phyloP scores from a whole-genome alignment of 2,888 invertebrate species.

The Netelia virgata region DNA sequence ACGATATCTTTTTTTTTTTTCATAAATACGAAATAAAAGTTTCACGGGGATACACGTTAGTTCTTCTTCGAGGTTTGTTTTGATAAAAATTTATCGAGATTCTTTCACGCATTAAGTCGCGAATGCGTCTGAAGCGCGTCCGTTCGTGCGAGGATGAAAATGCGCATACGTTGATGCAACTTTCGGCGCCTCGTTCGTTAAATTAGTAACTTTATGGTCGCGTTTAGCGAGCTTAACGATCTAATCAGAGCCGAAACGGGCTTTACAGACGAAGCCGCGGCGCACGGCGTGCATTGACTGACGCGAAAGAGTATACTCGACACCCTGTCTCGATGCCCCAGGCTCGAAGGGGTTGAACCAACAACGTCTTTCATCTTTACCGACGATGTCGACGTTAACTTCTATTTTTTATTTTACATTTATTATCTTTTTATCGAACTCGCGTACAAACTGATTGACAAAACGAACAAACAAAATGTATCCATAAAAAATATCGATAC shows the following conservation, averaged over 20 bases:
- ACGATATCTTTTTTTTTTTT: conserved; percentile 39
- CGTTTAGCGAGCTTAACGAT: conserved; percentile 81
- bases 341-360: conserved; percentile 70
- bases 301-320: conserved; percentile 15
- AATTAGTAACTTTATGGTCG: conserved; percentile 74
- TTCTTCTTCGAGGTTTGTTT: too few species aligned
- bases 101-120: conserved; percentile 45
- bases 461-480: too few species aligned
- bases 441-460: too few species aligned
- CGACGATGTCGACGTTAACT: conserved; percentile 54
- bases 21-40: background rate
- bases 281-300: conserved; percentile 35
- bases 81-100: background rate
- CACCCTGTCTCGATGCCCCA: conserved; percentile 76
- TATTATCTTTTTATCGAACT: too few species aligned
- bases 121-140: conserved; percentile 21
- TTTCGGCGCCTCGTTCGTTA: conserved; percentile 76
- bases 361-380: conserved; percentile 76
- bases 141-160: conserved; percentile 41
- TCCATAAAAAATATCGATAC: too few species aligned
- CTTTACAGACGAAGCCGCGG: conserved; percentile 66
- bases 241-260: conserved; percentile 80
- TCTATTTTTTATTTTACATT: too few species aligned
- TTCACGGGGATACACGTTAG: background rate
- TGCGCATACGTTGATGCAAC: conserved; percentile 17